Conservation (phyloP, 2,888 invertebrate species). For the Xestia xanthographa region DNA sequence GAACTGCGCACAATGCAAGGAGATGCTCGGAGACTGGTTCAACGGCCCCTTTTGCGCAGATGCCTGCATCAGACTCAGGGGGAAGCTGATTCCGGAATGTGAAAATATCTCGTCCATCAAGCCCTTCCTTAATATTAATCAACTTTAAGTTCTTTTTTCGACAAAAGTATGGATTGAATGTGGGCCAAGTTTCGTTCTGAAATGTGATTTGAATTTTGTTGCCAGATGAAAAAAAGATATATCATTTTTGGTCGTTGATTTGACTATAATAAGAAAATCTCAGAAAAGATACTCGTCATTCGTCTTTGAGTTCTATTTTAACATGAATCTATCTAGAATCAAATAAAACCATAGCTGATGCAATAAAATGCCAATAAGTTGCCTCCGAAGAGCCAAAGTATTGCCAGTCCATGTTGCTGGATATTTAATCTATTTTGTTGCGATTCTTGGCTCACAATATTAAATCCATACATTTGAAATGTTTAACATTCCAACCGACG, state of each 20-base stretch:
- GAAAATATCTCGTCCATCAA: conserved; percentile 95
- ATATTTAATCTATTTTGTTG: background rate
- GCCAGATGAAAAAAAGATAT: conserved; percentile 8
- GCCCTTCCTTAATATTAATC: conserved; percentile 92
- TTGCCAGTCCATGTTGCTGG: background rate
- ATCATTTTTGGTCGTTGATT: background rate
- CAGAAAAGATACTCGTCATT: background rate
- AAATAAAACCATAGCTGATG: background rate
- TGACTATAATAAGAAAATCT: background rate
- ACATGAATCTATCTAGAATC: background rate
- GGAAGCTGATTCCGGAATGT: conserved; percentile 96
- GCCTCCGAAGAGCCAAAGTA: conserved; percentile 1
- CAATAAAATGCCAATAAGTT: background rate
- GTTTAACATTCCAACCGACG: conserved; percentile 66
- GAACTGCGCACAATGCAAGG: conserved; percentile 97
- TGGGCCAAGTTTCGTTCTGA: conserved; percentile 23
- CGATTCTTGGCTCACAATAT: conserved; percentile 22
- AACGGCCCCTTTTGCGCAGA: conserved; percentile 96
- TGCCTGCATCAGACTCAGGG: conserved; percentile 95
- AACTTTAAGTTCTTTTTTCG: conserved; percentile 71
- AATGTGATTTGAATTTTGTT: conserved; percentile 15
- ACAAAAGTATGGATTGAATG: conserved; percentile 29
- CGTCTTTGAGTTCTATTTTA: background rate
- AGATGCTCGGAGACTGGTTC: conserved; percentile 96
- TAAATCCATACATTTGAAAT: conserved; percentile 47